Evolutionary conservation across 30 jellyfish, hydroid and myxozoan genomes (phyloP), one percentile per base, ranked within the genome.

Genomic region (Aurelia coerulea): DNA sequence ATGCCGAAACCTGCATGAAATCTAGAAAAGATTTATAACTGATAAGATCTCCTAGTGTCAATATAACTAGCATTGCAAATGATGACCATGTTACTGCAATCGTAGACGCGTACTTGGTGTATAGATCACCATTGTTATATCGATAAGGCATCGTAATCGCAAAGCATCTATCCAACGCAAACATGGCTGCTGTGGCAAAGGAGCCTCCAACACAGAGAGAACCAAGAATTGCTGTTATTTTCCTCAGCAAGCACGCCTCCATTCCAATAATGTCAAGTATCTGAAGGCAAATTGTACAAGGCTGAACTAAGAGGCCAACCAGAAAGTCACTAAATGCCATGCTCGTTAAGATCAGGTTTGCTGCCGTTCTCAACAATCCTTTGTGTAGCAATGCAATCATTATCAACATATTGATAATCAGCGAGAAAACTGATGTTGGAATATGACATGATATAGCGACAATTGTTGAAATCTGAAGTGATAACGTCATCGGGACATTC

Each of bases 251-350:
- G 15, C 89, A 79, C 62, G 80, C 65, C 14, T 46, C 80, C 18
- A 18, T 64, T 29, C 64, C 73, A 51, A 37, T 4, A 8, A 79
- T 7, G 4, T 64, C 69, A 14, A 8, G 54, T 29, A 46, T 41
- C 35, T 53, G 56, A 37, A 46, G 51, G 11, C 16, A 32, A 5
- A 39, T 32, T 4, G 59, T 65, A 11, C 65, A 29, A 6, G 89
- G 89, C 46, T 79, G 89, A 11, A 79, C 80, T 0, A 29, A 18
- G 2, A 65, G 58, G 41, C 89, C 89, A 79, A 79, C 89, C 56
- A 79, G 72, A 31, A 79, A 64, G 34, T 79, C 89, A 62, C 89
- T 79, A 51, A 79, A 11, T 64, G 89, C 89, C 89, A 79, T 79
- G 72, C 81, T 79, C 5, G 89, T 62, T 8, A 79, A 79, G 18